phyloP scores from a whole-genome alignment of 2,113 vertebrate genomes.

The Callopanchax toddi region DNA sequence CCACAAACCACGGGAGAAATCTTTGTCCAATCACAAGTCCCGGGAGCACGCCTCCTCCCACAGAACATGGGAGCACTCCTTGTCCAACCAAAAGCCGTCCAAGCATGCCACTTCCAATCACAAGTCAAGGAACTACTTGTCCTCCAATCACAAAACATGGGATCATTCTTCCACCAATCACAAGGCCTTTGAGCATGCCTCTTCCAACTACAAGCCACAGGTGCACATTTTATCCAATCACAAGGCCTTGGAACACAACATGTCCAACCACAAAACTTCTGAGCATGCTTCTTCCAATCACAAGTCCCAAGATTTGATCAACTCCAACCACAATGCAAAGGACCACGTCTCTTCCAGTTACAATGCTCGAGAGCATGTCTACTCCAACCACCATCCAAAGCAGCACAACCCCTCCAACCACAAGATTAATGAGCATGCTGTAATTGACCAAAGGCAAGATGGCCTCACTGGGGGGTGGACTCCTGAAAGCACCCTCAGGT shows the following conservation, averaged over 20 bases:
- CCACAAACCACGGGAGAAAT: slow-evolving; percentile 86
- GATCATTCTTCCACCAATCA: slow-evolving; percentile 80
- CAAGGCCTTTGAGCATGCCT: slow-evolving; percentile 75
- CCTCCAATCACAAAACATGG: slow-evolving; percentile 81
- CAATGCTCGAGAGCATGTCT: slow-evolving; percentile 76
- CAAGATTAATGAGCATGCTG: slow-evolving; percentile 69
- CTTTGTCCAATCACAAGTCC: slow-evolving; percentile 87
- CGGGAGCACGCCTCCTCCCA: slow-evolving; percentile 77
- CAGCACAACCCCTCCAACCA: slow-evolving; percentile 79
- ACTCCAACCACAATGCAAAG: slow-evolving; percentile 77
- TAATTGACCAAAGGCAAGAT: slow-evolving; percentile 83
- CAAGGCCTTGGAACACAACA: slow-evolving; percentile 81
- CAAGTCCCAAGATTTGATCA: slow-evolving; percentile 76
- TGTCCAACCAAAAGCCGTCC: slow-evolving; percentile 76
- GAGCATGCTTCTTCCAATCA: slow-evolving; percentile 81
- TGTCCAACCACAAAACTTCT: slow-evolving; percentile 80
- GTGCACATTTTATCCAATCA: slow-evolving; percentile 87
- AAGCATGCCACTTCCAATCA: slow-evolving; percentile 80
- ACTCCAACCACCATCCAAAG: slow-evolving; percentile 77
- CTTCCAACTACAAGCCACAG: slow-evolving; percentile 81
- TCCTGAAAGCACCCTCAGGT: slow-evolving; percentile 86
- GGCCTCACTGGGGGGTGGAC: slow-evolving; percentile 86
- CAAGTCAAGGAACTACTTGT: slow-evolving; percentile 78
- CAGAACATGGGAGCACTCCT: slow-evolving; percentile 77
- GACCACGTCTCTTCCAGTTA: slow-evolving; percentile 73